These are phyloP conservation scores for Platanista minor DNA, from an alignment of 2,113 vertebrate genomes.

Conservation along the genomic window DNA sequence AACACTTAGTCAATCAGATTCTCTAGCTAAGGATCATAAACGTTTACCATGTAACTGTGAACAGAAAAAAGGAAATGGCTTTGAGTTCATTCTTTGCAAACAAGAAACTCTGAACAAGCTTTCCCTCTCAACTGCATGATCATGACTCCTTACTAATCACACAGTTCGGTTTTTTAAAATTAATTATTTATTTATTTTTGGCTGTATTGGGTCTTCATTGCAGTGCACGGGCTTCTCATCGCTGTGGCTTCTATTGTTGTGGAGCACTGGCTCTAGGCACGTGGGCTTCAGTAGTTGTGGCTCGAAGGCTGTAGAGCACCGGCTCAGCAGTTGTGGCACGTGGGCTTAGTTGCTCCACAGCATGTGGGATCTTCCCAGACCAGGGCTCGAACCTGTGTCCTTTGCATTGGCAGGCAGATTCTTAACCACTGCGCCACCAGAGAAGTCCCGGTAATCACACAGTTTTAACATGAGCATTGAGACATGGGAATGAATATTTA, in stretches of 20 bases:
- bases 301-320: no score
- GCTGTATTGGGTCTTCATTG: no score
- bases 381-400: no score
- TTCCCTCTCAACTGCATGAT: not conserved
- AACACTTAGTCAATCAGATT: not conserved
- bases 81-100: not conserved
- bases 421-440: no score
- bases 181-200: no score
- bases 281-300: no score
- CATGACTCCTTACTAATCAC: not conserved
- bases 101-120: not conserved
- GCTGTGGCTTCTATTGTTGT: fast-evolving
- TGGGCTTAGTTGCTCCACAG: no score
- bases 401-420: no score
- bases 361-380: no score
- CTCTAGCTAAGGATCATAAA: not conserved
- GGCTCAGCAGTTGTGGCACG: no score
- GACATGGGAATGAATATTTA: not conserved
- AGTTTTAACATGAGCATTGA: not conserved
- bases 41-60: not conserved
- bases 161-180: fast-evolving
- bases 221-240: no score
- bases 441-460: not conserved
- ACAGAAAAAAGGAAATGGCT: not conserved
- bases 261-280: no score